phyloP scores from a whole-genome alignment of 23 tunicate genomes.

The Trididemnum miniatum region DNA sequence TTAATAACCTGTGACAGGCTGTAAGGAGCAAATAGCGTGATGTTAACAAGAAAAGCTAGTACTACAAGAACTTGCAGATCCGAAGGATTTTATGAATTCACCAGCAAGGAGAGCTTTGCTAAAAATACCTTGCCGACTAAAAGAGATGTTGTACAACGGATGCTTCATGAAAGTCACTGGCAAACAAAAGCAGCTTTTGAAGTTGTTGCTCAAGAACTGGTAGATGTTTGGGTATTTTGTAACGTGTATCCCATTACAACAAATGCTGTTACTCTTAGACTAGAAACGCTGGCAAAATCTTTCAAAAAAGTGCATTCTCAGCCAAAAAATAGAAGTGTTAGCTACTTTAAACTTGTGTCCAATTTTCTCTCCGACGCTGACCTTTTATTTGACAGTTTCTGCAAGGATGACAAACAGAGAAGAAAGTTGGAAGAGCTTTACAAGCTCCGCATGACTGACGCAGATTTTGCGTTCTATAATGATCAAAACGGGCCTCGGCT shows the following conservation, averaged over 20 bases:
- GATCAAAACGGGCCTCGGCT: not conserved
- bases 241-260: not conserved
- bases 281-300: not conserved
- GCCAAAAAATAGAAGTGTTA: not conserved
- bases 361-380: not conserved
- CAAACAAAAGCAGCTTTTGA: not conserved
- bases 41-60: too few relatives aligned
- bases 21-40: too few relatives aligned
- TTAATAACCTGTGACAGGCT: too few relatives aligned
- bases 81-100: too few relatives aligned
- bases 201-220: not conserved
- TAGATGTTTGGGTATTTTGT: not conserved
- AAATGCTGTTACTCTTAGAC: not conserved
- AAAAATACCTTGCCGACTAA: too few relatives aligned
- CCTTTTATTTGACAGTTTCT: not conserved
- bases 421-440: not conserved
- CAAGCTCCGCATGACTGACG: not conserved
- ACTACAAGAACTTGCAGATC: too few relatives aligned
- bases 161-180: not conserved
- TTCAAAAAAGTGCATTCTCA: not conserved
- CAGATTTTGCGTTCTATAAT: too few relatives aligned
- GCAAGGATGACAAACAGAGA: not conserved
- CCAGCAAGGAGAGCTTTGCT: too few relatives aligned
- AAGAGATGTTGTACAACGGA: not conserved
- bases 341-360: not conserved